Percentiles rank a stretch among this genome's conserved stretches.
These are phyloP conservation scores for Drosophila hamatofila DNA, from an alignment of 2,888 invertebrate species.

Conservation along the genomic window DNA sequence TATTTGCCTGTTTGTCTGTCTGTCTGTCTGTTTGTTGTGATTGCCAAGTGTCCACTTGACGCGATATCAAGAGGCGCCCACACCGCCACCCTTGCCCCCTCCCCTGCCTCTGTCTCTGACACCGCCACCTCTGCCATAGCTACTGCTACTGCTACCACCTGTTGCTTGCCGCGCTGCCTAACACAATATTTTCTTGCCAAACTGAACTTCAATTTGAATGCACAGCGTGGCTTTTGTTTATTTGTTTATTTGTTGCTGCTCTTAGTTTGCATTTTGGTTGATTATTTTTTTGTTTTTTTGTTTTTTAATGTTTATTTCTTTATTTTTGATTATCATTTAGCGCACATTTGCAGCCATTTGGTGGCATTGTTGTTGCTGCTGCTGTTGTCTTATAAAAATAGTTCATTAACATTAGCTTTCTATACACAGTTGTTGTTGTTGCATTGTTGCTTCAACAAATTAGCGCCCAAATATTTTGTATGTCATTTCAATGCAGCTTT, in stretches of 20 bases:
- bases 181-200: conserved; percentile 23
- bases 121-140: neutral
- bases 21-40: conserved; percentile 39
- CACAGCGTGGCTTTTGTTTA: conserved; percentile 27
- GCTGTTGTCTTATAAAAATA: conserved; percentile 50
- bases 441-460: conserved; percentile 56
- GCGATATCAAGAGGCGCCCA: conserved; percentile 29
- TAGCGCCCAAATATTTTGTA: conserved; percentile 71
- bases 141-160: neutral
- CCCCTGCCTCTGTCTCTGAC: neutral
- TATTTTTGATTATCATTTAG: conserved; percentile 63
- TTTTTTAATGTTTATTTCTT: conserved; percentile 8
- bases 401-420: conserved; percentile 78
- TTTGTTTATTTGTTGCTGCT: conserved; percentile 20
- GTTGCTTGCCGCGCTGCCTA: neutral
- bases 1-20: conserved; percentile 36
- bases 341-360: conserved; percentile 53
- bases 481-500: conserved; percentile 61
- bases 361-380: conserved; percentile 39
- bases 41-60: conserved; percentile 47
- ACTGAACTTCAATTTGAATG: conserved; percentile 51
- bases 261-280: conserved; percentile 24
- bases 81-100: too few relatives aligned
- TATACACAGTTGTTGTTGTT: conserved; percentile 32
- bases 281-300: neutral